These are phyloP conservation scores for Archegozetes longisetosus DNA, from an alignment of 1,140 invertebrate species.

Conservation along the genomic window DNA sequence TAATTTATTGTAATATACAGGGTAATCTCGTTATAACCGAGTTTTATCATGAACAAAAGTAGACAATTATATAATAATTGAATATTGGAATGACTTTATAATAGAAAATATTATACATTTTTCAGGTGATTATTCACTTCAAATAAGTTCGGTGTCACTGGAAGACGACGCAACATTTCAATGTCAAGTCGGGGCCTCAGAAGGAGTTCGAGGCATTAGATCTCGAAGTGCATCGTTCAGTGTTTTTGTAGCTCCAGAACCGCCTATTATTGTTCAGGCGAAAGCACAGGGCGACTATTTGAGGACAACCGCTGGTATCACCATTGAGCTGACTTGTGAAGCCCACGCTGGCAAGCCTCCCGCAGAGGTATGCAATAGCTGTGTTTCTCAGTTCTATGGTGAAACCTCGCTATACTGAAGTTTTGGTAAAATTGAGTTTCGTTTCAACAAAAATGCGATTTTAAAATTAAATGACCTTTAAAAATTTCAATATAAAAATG, in stretches of 20 bases:
- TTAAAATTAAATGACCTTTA: too few species aligned
- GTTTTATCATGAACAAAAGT: neutral
- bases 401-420: too few species aligned
- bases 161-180: constrained; percentile 38
- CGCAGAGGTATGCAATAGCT: constrained; percentile 49
- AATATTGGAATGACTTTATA: neutral
- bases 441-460: too few species aligned
- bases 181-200: constrained; percentile 37
- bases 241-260: constrained; percentile 58
- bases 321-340: constrained; percentile 72
- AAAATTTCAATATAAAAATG: too few species aligned
- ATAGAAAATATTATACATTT: neutral
- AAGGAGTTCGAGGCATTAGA: constrained; percentile 27
- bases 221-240: constrained; percentile 29
- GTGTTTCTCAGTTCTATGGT: too few species aligned
- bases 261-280: constrained; percentile 59
- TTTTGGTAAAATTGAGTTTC: too few species aligned
- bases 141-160: constrained; percentile 33
- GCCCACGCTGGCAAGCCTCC: constrained; percentile 80
- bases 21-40: neutral
- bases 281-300: constrained; percentile 30
- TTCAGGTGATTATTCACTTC: constrained; percentile 33
- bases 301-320: constrained; percentile 66
- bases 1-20: neutral
- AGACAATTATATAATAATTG: neutral